Conservation (phyloP, 1,140 invertebrate genomes). For the Apis laboriosa region DNA sequence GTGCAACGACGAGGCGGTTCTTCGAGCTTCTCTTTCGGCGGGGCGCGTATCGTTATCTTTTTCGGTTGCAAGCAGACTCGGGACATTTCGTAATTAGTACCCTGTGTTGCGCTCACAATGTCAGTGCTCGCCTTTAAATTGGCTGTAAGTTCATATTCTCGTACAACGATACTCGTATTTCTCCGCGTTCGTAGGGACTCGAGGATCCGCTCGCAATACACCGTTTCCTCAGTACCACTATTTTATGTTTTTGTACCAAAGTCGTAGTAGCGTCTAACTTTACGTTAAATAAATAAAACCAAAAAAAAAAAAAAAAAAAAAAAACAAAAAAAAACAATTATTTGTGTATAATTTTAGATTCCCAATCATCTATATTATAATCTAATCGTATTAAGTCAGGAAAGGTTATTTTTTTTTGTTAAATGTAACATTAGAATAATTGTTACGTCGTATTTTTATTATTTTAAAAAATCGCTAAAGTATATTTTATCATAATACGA, state of each 20-base stretch:
- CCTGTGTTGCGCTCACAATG: constrained; percentile 27
- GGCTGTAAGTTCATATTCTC: constrained; percentile 36
- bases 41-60: constrained; percentile 35
- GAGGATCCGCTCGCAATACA: constrained; percentile 67
- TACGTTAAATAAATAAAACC: constrained; percentile 77
- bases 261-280: constrained; percentile 79
- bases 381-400: too few species aligned
- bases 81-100: constrained; percentile 51
- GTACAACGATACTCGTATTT: constrained; percentile 47
- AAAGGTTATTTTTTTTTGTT: not conserved
- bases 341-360: not conserved
- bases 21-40: constrained; percentile 55
- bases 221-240: constrained; percentile 72
- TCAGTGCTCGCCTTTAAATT: constrained; percentile 47
- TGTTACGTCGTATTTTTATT: too few species aligned
- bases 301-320: constrained; percentile 45
- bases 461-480: not conserved
- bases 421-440: not conserved
- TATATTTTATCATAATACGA: not conserved
- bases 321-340: constrained; percentile 43
- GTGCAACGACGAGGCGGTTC: constrained; percentile 62
- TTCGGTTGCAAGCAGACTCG: constrained; percentile 50
- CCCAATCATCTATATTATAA: not conserved
- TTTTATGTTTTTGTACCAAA: constrained; percentile 80
- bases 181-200: constrained; percentile 57